phyloP scores from a whole-genome alignment of 2,888 invertebrate genomes.

The Melanargia galathea region DNA sequence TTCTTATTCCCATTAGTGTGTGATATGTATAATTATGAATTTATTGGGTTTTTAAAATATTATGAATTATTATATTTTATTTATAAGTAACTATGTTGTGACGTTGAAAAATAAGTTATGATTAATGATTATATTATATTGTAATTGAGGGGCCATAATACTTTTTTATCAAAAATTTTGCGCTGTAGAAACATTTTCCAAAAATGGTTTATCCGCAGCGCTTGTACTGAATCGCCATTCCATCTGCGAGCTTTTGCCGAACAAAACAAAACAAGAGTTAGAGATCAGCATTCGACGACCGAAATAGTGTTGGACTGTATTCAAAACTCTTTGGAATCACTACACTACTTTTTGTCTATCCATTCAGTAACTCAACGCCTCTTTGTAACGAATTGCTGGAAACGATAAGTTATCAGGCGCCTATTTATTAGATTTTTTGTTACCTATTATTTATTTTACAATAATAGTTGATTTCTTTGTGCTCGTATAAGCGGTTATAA shows the following conservation, averaged over 20 bases:
- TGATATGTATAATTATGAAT: too few relatives aligned
- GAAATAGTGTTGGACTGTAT: conserved; percentile 80
- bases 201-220: conserved; percentile 37
- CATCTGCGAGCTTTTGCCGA: conserved; percentile 56
- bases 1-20: background rate
- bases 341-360: conserved; percentile 74
- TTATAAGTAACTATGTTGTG: too few relatives aligned
- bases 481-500: too few relatives aligned
- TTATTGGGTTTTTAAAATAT: too few relatives aligned
- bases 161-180: background rate
- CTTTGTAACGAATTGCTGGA: conserved; percentile 65
- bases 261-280: conserved; percentile 63
- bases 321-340: conserved; percentile 81
- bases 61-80: too few relatives aligned
- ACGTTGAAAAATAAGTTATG: too few relatives aligned
- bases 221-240: conserved; percentile 51
- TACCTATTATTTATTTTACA: too few relatives aligned
- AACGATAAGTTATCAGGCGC: conserved; percentile 44
- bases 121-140: background rate
- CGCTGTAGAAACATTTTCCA: background rate
- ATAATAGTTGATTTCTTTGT: too few relatives aligned
- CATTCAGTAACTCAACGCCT: conserved; percentile 79
- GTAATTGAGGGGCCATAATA: background rate
- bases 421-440: too few relatives aligned
- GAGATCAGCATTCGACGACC: conserved; percentile 72